Base-by-base conservation (phyloP, 2,797 vertebrate genomes). In the Lacerta viridis region DNA sequence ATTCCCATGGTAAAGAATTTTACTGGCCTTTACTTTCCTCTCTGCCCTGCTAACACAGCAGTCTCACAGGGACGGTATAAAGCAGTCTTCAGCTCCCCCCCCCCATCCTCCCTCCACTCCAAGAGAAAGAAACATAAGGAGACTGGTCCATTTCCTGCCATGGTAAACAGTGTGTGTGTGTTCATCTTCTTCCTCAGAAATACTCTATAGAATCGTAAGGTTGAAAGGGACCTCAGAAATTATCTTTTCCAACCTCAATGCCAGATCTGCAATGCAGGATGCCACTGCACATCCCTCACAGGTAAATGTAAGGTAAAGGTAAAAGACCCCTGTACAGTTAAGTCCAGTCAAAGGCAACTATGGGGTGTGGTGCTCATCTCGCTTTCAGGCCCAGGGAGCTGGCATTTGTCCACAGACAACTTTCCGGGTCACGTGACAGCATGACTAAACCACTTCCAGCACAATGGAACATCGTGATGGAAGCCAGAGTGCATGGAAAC, bases 31-130 rank as follows among this genome's bases (percentile, higher is more conserved):
- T 94, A 76, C n/a, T 81, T 94, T 85, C 86, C 88, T 92, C 80
- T 76, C 88, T 0, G 3, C 93, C 81, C 84, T 93, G 80, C 94
- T 92, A 92, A 95, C 84, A 88, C 71, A 94, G 87, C 92, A 90
- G 95, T 93, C 92, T 96, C 94, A 92, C 88, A 88, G 33, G 46
- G 50, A 93, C 93, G 90, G 93, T 81, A 43, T 76, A 94, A 92
- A 87, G 88, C 75, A 43, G 80, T 13, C 66, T 81, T 80, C 78
- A 80, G 13, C 29, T 80, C 69, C 59, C 68, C 59, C 68, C 39
- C 43, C 23, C 76, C 66, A 23, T 4, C 15, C 29, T 83, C 75
- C 88, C 23, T 81, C 89, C 87, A 85, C 33, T 84, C 86, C 90
- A 68, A 61, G 59, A 72, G 93, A 83, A 17, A 83, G 89, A 85